phyloP scores from a whole-genome alignment of 2,113 vertebrate species.

The Perca schrenkii region DNA sequence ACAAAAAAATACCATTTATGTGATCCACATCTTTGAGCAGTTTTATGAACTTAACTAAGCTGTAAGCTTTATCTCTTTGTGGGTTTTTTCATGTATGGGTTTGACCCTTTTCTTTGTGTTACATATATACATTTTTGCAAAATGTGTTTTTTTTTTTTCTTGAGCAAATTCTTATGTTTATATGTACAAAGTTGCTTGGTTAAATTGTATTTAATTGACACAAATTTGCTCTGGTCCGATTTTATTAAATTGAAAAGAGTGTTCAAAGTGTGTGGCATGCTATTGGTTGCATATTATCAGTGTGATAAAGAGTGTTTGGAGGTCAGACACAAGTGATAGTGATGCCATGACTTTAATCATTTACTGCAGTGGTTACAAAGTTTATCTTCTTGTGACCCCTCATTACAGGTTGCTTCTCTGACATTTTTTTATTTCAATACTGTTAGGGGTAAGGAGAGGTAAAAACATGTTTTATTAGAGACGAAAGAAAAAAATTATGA shows the following conservation, averaged over 20 bases:
- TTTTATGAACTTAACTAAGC: conserved; percentile 19
- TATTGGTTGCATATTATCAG: not conserved
- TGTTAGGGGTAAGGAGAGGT: not conserved
- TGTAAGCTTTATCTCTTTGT: not conserved
- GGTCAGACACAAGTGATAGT: not conserved
- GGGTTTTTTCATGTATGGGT: not conserved
- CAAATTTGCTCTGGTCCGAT: conserved; percentile 26
- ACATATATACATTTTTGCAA: not conserved
- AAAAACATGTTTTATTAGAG: not conserved
- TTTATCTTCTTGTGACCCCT: not conserved
- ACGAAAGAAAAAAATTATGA: not conserved
- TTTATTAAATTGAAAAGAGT: conserved; percentile 60
- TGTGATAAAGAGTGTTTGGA: not conserved
- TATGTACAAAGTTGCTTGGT: conserved; percentile 74
- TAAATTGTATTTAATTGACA: conserved; percentile 65
- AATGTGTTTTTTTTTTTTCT: not conserved
- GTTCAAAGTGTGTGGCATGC: not conserved
- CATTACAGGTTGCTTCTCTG: not conserved
- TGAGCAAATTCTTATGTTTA: conserved; percentile 57
- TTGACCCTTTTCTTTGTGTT: conserved; percentile 1
- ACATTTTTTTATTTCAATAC: not conserved
- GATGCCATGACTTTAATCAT: not conserved
- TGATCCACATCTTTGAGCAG: not conserved
- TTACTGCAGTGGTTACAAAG: not conserved
- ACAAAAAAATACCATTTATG: conserved; percentile 4